A percentile compares a stretch with the other conserved stretches of the same genome.
These are phyloP conservation scores for Oncorhynchus mykiss DNA, from an alignment of 2,113 vertebrate species.

Conservation along the genomic window DNA sequence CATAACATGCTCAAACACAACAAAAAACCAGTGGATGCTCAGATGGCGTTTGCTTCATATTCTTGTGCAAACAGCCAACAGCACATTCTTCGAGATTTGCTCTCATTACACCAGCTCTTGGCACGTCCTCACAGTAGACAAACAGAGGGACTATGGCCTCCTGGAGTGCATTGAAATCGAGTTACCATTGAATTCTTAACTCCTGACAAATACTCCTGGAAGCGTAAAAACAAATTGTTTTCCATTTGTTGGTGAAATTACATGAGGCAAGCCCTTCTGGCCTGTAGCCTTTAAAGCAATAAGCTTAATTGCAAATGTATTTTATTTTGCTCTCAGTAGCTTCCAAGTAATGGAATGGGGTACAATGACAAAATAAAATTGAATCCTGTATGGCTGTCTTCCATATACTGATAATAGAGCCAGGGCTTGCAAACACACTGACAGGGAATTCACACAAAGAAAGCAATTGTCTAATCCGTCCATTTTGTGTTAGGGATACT, in stretches of 20 bases:
- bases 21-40: not conserved
- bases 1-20: not conserved
- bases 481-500: not conserved
- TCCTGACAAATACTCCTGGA: constrained; percentile 29
- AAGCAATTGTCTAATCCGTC: not conserved
- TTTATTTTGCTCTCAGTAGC: constrained; percentile 30
- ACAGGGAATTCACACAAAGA: not conserved
- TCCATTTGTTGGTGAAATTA: constrained; percentile 47
- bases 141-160: constrained; percentile 5
- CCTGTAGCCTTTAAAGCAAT: constrained; percentile 40
- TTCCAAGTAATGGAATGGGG: constrained; percentile 13
- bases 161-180: constrained; percentile 40
- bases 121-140: not conserved
- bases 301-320: constrained; percentile 43
- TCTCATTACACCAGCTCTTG: not conserved
- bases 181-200: constrained; percentile 54
- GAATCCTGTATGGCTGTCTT: constrained; percentile 22
- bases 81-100: not conserved
- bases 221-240: constrained; percentile 44
- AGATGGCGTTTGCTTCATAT: not conserved
- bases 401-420: constrained; percentile 7
- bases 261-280: constrained; percentile 11
- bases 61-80: not conserved
- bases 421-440: not conserved
- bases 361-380: constrained; percentile 12